Conservation (phyloP, 2,113 vertebrate genomes). For the Coryphaenoides rupestris region DNA sequence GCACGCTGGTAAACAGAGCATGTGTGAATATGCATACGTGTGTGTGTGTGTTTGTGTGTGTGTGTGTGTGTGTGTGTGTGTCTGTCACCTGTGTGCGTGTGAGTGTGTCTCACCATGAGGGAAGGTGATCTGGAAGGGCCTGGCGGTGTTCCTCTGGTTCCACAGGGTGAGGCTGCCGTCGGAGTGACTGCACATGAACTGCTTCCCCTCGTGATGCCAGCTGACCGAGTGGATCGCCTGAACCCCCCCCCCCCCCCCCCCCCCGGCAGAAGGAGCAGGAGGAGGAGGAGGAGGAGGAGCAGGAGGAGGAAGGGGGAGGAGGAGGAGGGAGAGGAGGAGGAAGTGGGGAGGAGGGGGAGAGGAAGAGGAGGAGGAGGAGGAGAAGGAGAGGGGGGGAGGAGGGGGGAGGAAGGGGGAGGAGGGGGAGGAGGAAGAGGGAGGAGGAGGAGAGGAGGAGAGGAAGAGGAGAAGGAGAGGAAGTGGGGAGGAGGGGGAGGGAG, state of each 20-base stretch:
- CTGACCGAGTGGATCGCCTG: slow-evolving; percentile 96
- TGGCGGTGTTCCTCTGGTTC: slow-evolving; percentile 91
- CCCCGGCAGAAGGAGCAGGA: not conserved
- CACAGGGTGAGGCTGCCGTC: slow-evolving; percentile 95
- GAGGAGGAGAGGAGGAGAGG: not conserved
- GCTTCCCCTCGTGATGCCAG: slow-evolving; percentile 97
- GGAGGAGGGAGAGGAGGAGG: slow-evolving; percentile 5
- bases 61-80: not conserved
- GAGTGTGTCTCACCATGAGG: slow-evolving; percentile 86
- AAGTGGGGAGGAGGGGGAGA: slow-evolving; percentile 8
- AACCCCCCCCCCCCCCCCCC: not conserved
- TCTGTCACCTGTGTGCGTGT: not conserved
- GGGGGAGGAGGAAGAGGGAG: not conserved
- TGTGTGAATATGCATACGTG: too few relatives aligned
- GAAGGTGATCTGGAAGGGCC: slow-evolving; percentile 92
- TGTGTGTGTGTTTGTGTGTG: slow-evolving; percentile 59
- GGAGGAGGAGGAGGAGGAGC: not conserved
- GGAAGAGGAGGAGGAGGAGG: slow-evolving; percentile 1
- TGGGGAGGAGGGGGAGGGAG: not conserved
- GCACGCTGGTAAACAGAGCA: too few relatives aligned
- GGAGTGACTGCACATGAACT: slow-evolving; percentile 99
- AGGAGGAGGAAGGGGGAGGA: not conserved
- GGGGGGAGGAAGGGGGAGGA: not conserved
- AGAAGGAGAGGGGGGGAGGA: not conserved
- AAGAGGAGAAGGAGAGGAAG: not conserved